Percentiles rank a stretch among this genome's conserved stretches.
Conservation (phyloP, 2,113 vertebrate species). For the Antechinus stuartii region DNA sequence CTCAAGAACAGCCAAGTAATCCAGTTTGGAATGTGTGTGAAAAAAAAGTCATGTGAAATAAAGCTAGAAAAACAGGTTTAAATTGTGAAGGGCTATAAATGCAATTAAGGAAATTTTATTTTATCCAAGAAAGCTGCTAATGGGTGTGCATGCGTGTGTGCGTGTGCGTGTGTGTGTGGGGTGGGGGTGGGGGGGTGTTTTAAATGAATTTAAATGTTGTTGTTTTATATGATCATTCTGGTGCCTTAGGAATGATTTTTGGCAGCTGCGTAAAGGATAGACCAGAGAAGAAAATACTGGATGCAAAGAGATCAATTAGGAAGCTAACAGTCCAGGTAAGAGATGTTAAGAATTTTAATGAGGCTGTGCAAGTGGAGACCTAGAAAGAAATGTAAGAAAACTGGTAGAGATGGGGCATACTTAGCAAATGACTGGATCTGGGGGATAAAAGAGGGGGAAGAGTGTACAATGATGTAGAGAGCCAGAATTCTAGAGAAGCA, state of each 20-base stretch:
- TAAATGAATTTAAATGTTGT: background rate
- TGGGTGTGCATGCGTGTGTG: too few species aligned
- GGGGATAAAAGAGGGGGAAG: background rate
- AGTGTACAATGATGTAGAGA: background rate
- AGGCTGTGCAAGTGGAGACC: background rate
- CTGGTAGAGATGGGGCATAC: background rate
- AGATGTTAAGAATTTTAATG: background rate
- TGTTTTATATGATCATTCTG: background rate
- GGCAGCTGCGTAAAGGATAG: background rate
- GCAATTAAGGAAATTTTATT: background rate
- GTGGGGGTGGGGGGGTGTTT: background rate
- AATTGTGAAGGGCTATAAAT: background rate
- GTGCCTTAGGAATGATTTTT: background rate
- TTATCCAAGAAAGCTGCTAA: background rate
- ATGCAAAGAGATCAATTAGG: background rate
- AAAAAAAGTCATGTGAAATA: background rate
- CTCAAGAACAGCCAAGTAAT: background rate
- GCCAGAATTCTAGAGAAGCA: too few species aligned
- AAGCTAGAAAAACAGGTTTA: background rate
- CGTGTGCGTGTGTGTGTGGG: too few species aligned
- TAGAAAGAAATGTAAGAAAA: background rate
- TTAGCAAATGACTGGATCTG: background rate
- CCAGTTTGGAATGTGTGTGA: background rate
- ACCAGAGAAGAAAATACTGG: background rate
- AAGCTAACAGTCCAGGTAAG: background rate